Evolutionary conservation across 1,140 invertebrate genomes (phyloP), one percentile per base, ranked within the genome.

Genomic region (Caenorhabditis inopinata): DNA sequence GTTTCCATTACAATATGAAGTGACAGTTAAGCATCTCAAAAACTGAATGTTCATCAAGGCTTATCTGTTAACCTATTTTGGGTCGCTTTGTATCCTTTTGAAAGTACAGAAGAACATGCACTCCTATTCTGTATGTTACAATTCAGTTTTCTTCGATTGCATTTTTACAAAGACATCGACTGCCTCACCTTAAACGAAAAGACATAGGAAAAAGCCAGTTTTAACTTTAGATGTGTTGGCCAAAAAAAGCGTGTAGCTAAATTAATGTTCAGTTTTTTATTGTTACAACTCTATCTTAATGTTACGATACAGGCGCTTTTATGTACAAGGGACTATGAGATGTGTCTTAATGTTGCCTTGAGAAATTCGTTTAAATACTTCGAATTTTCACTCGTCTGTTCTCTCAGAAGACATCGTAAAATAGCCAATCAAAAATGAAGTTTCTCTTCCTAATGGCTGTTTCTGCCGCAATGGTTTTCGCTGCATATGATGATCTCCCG

Each of bases 221-320:
- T 25, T 68, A 42, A 29, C n/a, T 68, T 23, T 38, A 68, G 58
- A 25, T 21, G 7, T 6, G 23, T 68, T n/a, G n/a, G n/a, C 23
- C 58, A 29, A 18, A 68, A 68, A 68, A 32, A 68, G 29, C 38
- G 58, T 32, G 58, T 68, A 68, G 38, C 18, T n/a, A n/a, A 68
- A 68, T 68, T 68, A 68, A 68, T 29, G 21, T 68, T 68, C 58
- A 32, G 58, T 68, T 68, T 68, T 68, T 18, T 38, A 21, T 68
- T 58, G 58, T 68, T 68, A 38, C 58, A n/a, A n/a, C 18, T 68
- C n/a, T 38, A 38, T 29, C 32, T 38, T 38, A 68, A 68, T 68
- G 58, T 68, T 68, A 68, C 58, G 38, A 68, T 29, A 11, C n/a
- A 29, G 11, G 27, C 58, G 32, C n/a, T n/a, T n/a, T n/a, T n/a